Base-by-base conservation (phyloP, 2,888 invertebrate genomes). In the Aphrophora alni region DNA sequence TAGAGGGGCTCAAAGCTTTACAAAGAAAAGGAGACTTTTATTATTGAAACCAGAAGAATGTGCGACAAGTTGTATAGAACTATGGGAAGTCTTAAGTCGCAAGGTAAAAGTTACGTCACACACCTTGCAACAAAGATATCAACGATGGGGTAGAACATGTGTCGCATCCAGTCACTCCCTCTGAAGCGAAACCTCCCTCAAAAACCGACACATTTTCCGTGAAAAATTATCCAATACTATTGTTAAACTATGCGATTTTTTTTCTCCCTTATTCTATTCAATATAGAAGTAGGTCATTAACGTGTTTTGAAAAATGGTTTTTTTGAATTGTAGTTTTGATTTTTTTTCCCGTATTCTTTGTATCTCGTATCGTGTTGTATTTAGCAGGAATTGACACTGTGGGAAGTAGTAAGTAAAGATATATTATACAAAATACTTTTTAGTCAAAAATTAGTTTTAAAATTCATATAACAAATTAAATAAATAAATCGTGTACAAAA, bases 41-140 rank as follows among this genome's bases (percentile, higher is more conserved):
- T 71, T 71, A 7, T 21, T n/a, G n/a, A 21, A 59, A 21, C 1
- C 59, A 2, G 14, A 59, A 59, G 59, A 59, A 59, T 59, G 59
- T 59, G 59, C 59, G n/a, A 59, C 59, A 59, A 59, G 59, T n/a
- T 59, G 59, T 59, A 59, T 59, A 59, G 59, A 59, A 59, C 21
- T 1, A 5, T 59, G 59, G 21, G 59, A 59, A 59, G n/a, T 33
- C 59, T 21, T 59, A 59, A 59, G 59, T 59, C 59, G 59, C 21
- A 59, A 59, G 59, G 59, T 21, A 59, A 14, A n/a, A 7, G 21
- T 59, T 59, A 59, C 59, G 27, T 59, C 75, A 38, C 75, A 26
- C 75, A 75, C 75, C 17, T 33, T 33, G 33, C 38, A 33, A 78
- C 78, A 72, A 78, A 78, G 78, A 78, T 70, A 78, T 78, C 78